These are phyloP conservation scores for Lepidocyrtinus sp. DNA, from an alignment of 2,888 invertebrate genomes.

Conservation along the genomic window DNA sequence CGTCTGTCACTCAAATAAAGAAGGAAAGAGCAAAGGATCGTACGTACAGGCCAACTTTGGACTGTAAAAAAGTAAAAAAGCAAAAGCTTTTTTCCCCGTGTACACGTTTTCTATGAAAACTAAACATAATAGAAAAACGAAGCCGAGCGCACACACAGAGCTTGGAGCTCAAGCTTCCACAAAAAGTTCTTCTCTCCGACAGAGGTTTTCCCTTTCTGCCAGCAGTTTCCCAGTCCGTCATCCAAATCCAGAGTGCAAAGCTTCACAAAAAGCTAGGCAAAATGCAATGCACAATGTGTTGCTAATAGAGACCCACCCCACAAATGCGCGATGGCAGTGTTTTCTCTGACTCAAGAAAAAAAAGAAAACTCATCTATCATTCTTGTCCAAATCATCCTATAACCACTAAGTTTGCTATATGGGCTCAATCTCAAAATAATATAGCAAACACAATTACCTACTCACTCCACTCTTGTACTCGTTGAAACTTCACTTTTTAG, in stretches of 20 bases:
- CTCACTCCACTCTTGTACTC: slow-evolving; percentile 22
- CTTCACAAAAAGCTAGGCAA: slow-evolving; percentile 3
- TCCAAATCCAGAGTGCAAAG: not conserved
- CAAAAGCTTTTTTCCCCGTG: slow-evolving; percentile 38
- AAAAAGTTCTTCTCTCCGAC: not conserved
- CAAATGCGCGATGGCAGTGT: slow-evolving; percentile 68
- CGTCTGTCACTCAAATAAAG: slow-evolving; percentile 53
- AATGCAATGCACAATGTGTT: slow-evolving; percentile 59
- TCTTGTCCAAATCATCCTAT: slow-evolving; percentile 69
- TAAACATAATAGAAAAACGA: not conserved
- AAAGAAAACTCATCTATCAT: slow-evolving; percentile 70
- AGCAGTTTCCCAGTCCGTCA: slow-evolving; percentile 16
- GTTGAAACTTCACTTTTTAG: slow-evolving; percentile 36
- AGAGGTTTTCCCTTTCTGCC: slow-evolving; percentile 22
- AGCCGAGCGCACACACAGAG: not conserved
- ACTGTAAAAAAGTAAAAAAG: slow-evolving; percentile 35
- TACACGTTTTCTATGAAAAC: not conserved
- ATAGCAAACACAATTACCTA: not conserved
- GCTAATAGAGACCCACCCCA: slow-evolving; percentile 69
- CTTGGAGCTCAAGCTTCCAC: not conserved
- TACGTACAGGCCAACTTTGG: slow-evolving; percentile 31
- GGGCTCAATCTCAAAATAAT: too few species aligned
- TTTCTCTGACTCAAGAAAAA: slow-evolving; percentile 63
- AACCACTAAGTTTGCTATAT: slow-evolving; percentile 52
- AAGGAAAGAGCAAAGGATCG: slow-evolving; percentile 48